phyloP scores from a whole-genome alignment of 2,797 vertebrate species.

The Myotis daubentonii region DNA sequence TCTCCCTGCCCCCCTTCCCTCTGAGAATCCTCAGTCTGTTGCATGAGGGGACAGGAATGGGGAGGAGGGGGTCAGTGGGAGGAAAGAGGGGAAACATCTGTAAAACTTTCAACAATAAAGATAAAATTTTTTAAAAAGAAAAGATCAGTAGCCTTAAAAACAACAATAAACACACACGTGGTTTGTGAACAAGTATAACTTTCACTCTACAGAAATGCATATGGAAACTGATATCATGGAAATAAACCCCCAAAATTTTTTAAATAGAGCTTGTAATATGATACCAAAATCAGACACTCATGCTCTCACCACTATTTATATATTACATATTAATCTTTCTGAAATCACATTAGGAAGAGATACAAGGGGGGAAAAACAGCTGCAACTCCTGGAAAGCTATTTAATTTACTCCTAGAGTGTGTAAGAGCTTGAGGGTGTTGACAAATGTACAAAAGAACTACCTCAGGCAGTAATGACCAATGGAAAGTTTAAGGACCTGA shows the following conservation, averaged over 20 bases:
- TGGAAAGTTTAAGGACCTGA: conserved; percentile 9
- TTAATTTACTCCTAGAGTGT: neutral
- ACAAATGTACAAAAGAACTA: conserved; percentile 52
- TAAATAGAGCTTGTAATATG: neutral
- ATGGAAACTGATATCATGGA: neutral
- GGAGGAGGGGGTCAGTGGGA: too few relatives aligned
- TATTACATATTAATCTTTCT: neutral
- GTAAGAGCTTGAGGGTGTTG: neutral
- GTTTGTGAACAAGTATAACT: neutral
- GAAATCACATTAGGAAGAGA: conserved; percentile 3
- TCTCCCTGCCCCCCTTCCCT: too few relatives aligned
- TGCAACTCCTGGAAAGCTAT: neutral
- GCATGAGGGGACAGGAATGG: too few relatives aligned
- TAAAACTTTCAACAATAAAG: too few relatives aligned
- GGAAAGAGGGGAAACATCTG: too few relatives aligned
- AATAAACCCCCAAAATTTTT: neutral
- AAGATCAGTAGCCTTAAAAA: neutral
- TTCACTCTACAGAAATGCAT: neutral
- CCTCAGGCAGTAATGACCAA: neutral
- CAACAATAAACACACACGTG: neutral
- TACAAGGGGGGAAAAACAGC: neutral
- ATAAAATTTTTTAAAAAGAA: neutral
- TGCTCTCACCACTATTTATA: neutral
- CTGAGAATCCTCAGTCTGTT: too few relatives aligned
- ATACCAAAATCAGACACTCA: neutral